Percentiles rank a stretch among this genome's conserved stretches.
Conservation (phyloP, 2,113 vertebrate species). For the Nibea albiflora region DNA sequence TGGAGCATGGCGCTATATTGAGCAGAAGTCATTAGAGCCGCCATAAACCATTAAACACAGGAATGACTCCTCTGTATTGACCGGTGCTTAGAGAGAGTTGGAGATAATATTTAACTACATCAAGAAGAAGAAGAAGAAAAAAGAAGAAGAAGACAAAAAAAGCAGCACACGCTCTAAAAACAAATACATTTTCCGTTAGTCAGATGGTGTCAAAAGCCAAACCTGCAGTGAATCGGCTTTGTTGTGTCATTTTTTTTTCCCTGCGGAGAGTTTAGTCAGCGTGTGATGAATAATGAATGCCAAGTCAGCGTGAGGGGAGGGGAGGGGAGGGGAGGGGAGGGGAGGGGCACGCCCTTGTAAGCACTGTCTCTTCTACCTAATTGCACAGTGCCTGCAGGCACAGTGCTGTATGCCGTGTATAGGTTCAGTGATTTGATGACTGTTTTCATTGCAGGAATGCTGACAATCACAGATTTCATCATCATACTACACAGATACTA, state of each 20-base stretch:
- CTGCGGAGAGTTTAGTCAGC: constrained; percentile 43
- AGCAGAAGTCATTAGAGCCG: constrained; percentile 53
- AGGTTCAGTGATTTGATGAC: constrained; percentile 8
- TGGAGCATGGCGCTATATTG: constrained; percentile 38
- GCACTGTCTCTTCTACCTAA: constrained; percentile 4
- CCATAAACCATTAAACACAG: constrained; percentile 57
- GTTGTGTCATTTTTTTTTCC: constrained; percentile 9
- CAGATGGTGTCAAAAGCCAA: constrained; percentile 5
- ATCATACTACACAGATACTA: constrained; percentile 99
- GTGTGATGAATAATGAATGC: constrained; percentile 74
- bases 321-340: too few relatives aligned
- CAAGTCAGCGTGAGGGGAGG: constrained; percentile 29
- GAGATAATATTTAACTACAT: not conserved
- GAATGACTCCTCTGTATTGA: constrained; percentile 33
- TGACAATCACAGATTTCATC: constrained; percentile 99
- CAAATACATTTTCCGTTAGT: not conserved
- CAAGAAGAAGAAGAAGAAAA: not conserved
- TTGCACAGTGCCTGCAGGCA: constrained; percentile 31
- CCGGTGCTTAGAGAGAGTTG: not conserved
- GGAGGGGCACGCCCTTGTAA: constrained; percentile 55
- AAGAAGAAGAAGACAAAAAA: not conserved
- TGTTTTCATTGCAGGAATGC: constrained; percentile 89
- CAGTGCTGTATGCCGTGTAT: not conserved
- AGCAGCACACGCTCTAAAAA: not conserved
- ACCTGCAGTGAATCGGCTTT: constrained; percentile 29